Evolutionary conservation across 2,888 invertebrate species (phyloP).

Genomic region (Drosophila koepferae): DNA sequence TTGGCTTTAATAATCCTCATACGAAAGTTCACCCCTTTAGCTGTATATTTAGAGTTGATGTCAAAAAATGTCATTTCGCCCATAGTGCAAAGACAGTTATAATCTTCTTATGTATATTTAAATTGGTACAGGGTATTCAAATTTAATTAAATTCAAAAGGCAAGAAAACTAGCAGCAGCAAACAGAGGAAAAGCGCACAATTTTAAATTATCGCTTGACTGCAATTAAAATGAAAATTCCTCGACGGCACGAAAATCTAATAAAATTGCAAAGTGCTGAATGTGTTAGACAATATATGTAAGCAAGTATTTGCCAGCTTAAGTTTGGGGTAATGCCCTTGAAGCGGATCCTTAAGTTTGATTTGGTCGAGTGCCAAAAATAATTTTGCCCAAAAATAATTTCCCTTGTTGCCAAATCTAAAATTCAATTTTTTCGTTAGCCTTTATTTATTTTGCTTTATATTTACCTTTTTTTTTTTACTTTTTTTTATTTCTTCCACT

Average conservation of each 20-base stretch:
- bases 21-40: too few species aligned
- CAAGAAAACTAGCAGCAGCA: conserved; percentile 31
- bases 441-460: conserved; percentile 22
- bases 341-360: conserved; percentile 19
- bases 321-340: conserved; percentile 2
- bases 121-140: conserved; percentile 15
- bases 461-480: conserved; percentile 9
- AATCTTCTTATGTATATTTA: too few species aligned
- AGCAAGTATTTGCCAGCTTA: conserved; percentile 29
- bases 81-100: neutral
- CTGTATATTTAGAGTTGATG: too few species aligned
- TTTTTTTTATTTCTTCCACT: conserved; percentile 2
- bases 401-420: conserved; percentile 36
- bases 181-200: conserved; percentile 13
- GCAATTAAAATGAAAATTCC: conserved; percentile 62
- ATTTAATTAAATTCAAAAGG: conserved; percentile 56
- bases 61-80: too few species aligned
- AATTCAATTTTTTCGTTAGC: conserved; percentile 44
- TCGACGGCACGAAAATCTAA: conserved; percentile 38
- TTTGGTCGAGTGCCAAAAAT: neutral
- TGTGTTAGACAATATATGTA: conserved; percentile 16
- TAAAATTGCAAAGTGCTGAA: conserved; percentile 43
- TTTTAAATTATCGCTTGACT: conserved; percentile 53
- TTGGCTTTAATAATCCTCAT: too few species aligned
- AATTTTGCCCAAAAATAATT: conserved; percentile 16